phyloP scores from a whole-genome alignment of 2,113 vertebrate species.

The Sarotherodon lohbergeri region DNA sequence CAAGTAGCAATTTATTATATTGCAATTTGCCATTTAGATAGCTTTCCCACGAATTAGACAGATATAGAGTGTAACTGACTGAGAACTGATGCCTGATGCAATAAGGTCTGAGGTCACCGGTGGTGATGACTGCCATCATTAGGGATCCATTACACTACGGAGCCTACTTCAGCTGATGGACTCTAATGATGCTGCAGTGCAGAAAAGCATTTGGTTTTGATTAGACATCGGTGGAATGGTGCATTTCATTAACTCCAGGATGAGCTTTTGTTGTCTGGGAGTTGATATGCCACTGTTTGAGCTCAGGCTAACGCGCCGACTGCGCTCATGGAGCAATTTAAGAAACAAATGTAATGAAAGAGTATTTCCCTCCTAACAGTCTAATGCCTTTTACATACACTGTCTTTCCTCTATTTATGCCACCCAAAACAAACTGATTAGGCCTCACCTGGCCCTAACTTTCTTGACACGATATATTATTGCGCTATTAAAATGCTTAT shows the following conservation, averaged over 20 bases:
- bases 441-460: neutral
- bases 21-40: constrained; percentile 29
- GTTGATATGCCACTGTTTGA: constrained; percentile 20
- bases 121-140: constrained; percentile 56
- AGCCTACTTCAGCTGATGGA: constrained; percentile 53
- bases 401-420: neutral
- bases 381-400: neutral
- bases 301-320: neutral
- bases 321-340: neutral
- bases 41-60: constrained; percentile 32
- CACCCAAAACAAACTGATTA: constrained; percentile 1
- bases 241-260: constrained; percentile 63
- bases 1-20: constrained; percentile 41
- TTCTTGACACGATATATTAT: neutral
- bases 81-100: constrained; percentile 39
- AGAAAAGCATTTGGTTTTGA: constrained; percentile 64
- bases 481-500: neutral
- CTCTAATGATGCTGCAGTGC: constrained; percentile 41
- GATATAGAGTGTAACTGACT: constrained; percentile 36
- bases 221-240: constrained; percentile 53
- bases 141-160: constrained; percentile 51
- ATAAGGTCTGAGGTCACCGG: constrained; percentile 49
- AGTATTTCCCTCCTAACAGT: neutral
- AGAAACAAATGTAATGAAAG: constrained; percentile 33
- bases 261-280: constrained; percentile 52